Percentiles rank a stretch among this genome's conserved stretches.
These are phyloP conservation scores for Rhabdophis nuchalis DNA, from an alignment of 2,797 vertebrate genomes.

Conservation along the genomic window DNA sequence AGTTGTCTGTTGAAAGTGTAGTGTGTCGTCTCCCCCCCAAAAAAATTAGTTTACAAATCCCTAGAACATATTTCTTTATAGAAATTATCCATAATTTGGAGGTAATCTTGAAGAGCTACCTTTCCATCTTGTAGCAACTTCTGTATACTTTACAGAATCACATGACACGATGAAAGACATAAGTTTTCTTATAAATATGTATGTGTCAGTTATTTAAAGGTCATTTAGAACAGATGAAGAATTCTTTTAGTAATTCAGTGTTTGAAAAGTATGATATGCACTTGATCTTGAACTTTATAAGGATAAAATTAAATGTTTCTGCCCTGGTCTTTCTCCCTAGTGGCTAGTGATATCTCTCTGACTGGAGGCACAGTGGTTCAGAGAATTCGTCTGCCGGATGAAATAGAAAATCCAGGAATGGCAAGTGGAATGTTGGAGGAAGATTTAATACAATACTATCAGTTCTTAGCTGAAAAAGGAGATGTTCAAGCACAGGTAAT, in stretches of 20 bases:
- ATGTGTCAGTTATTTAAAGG: neutral
- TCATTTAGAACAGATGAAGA: neutral
- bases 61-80: neutral
- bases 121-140: neutral
- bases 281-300: neutral
- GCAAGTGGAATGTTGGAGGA: conserved; percentile 96
- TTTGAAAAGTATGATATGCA: neutral
- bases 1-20: neutral
- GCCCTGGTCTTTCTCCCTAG: conserved; percentile 54
- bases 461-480: conserved; percentile 96
- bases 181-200: neutral
- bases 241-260: neutral
- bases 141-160: neutral
- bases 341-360: conserved; percentile 93
- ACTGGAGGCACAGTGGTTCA: conserved; percentile 95
- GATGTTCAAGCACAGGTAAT: conserved; percentile 96
- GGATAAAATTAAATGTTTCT: neutral
- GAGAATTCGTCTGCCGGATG: conserved; percentile 90
- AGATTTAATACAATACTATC: conserved; percentile 98
- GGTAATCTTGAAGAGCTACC: neutral
- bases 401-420: conserved; percentile 93
- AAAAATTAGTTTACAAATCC: neutral
- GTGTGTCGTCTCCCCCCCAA: neutral
- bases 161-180: neutral
- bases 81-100: neutral